Evolutionary conservation across 2,888 invertebrate genomes (phyloP).

Genomic region (Willowsia nigromaculata): DNA sequence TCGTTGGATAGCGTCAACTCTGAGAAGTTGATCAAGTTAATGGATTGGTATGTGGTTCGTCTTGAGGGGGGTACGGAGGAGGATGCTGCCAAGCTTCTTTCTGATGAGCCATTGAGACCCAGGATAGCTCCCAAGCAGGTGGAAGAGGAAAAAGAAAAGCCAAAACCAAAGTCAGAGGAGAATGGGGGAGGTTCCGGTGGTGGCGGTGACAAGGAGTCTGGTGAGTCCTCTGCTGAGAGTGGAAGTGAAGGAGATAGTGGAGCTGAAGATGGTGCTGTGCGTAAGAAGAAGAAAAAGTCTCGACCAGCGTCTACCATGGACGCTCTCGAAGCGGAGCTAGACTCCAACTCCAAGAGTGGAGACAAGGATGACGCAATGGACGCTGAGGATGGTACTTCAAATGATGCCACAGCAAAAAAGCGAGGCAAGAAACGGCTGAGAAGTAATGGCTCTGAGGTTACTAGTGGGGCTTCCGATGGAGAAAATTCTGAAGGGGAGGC

Average conservation of each 20-base stretch:
- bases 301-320: conserved; percentile 71
- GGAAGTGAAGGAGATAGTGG: conserved; percentile 73
- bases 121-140: conserved; percentile 46
- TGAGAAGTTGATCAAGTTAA: conserved; percentile 88
- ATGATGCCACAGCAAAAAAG: conserved; percentile 80
- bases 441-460: conserved; percentile 78
- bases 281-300: conserved; percentile 64
- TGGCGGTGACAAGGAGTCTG: conserved; percentile 66
- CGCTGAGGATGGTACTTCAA: conserved; percentile 48
- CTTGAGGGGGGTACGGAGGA: conserved; percentile 93
- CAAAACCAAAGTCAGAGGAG: conserved; percentile 79
- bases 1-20: conserved; percentile 91
- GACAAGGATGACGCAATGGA: conserved; percentile 79
- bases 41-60: conserved; percentile 98
- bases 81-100: conserved; percentile 76
- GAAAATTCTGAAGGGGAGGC: conserved; percentile 79
- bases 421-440: conserved; percentile 81
- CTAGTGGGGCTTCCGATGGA: conserved; percentile 79
- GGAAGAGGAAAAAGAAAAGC: conserved; percentile 74
- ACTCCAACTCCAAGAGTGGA: conserved; percentile 56
- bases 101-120: conserved; percentile 74
- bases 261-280: conserved; percentile 55
- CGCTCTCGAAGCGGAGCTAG: conserved; percentile 80
- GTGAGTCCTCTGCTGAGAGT: conserved; percentile 56
- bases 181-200: conserved; percentile 76